A percentile compares a stretch with the other conserved stretches of the same genome.
Conservation (phyloP, 1,140 invertebrate genomes). For the Ceratosolen solmsi region DNA sequence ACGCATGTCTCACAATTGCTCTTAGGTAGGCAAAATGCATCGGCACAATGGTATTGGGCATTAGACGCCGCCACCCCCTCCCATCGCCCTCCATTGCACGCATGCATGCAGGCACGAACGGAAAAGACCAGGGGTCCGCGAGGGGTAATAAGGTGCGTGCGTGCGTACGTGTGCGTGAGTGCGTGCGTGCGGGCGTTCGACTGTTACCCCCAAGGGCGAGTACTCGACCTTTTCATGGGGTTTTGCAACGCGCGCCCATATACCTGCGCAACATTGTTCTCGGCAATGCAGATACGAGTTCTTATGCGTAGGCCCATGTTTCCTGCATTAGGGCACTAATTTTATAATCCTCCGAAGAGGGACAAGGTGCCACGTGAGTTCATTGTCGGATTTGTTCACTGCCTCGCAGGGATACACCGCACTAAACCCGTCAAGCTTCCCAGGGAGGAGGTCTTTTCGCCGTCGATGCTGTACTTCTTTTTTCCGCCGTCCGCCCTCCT, state of each 20-base stretch:
- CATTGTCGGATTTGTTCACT: conserved; percentile 36
- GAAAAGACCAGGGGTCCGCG: not conserved
- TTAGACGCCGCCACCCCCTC: not conserved
- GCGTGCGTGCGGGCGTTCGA: not conserved
- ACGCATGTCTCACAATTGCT: not conserved
- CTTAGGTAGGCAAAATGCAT: not conserved
- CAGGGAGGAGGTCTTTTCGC: conserved; percentile 15
- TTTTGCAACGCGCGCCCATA: not conserved
- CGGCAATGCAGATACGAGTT: not conserved
- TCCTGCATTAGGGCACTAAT: conserved; percentile 65
- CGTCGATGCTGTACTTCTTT: conserved; percentile 5
- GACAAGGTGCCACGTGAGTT: conserved; percentile 55
- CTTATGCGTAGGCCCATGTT: conserved; percentile 52
- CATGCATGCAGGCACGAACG: not conserved
- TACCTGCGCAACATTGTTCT: not conserved
- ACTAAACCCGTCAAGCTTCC: conserved; percentile 11
- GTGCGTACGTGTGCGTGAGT: too few species aligned
- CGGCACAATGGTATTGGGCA: not conserved
- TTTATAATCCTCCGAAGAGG: conserved; percentile 63
- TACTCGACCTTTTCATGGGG: conserved; percentile 11
- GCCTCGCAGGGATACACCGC: not conserved
- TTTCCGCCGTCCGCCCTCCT: conserved; percentile 15
- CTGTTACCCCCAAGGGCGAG: not conserved
- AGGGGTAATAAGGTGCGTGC: too few species aligned
- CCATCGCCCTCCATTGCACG: not conserved